These are phyloP conservation scores for Xylocampa areola DNA, from an alignment of 2,888 invertebrate genomes.

Conservation along the genomic window DNA sequence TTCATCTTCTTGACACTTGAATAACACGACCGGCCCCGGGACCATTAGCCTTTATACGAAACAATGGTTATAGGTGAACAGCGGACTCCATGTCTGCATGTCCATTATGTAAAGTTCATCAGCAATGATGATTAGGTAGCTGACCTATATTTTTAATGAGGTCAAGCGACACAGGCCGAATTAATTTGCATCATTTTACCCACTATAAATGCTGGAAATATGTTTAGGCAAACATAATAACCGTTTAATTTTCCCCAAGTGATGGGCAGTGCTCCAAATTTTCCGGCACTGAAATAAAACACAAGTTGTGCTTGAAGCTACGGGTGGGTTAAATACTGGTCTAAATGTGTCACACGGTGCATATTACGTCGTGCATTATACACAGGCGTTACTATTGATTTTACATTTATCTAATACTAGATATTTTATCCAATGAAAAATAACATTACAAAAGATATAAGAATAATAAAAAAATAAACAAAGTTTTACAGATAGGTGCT, in stretches of 20 bases:
- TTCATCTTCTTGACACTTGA: conserved; percentile 87
- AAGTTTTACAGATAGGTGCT: too few species aligned
- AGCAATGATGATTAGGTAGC: conserved; percentile 58
- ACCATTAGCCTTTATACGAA: conserved; percentile 85
- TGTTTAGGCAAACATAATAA: conserved; percentile 23
- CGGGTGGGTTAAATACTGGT: conserved; percentile 34
- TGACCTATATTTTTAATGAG: conserved; percentile 47
- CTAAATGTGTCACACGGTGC: conserved; percentile 26
- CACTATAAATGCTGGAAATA: conserved; percentile 25
- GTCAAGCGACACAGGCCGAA: conserved; percentile 37
- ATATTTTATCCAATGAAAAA: too few species aligned
- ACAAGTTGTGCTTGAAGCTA: conserved; percentile 28
- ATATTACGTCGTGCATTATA: not conserved
- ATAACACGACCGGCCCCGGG: conserved; percentile 77
- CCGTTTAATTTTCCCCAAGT: conserved; percentile 18
- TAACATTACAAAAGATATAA: too few species aligned
- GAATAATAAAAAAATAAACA: too few species aligned
- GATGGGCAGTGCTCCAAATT: conserved; percentile 52
- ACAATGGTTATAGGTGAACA: conserved; percentile 74
- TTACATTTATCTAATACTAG: too few species aligned
- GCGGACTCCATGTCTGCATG: conserved; percentile 70
- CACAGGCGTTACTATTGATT: too few species aligned
- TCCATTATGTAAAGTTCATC: conserved; percentile 75
- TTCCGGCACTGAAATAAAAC: conserved; percentile 34
- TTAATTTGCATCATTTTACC: conserved; percentile 42